Evolutionary conservation across 2,113 vertebrate species (phyloP).

Genomic region (Phrynosoma blainvillii): DNA sequence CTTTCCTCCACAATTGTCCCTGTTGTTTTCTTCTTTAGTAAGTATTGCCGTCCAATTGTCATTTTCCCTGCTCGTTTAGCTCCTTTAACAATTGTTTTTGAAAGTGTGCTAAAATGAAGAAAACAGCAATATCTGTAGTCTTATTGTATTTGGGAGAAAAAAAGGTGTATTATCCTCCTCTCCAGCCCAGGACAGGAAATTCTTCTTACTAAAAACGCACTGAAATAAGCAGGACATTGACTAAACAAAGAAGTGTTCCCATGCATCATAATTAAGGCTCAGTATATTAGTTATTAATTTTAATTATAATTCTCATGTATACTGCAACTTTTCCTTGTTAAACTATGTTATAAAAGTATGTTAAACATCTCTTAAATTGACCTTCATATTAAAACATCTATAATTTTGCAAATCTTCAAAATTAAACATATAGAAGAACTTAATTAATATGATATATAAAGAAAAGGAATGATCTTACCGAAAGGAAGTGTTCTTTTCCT

Average conservation of each 20-base stretch:
- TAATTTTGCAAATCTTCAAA: slow-evolving; percentile 14
- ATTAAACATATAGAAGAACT: neutral
- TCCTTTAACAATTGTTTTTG: slow-evolving; percentile 96
- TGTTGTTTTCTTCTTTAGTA: slow-evolving; percentile 87
- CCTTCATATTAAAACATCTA: neutral
- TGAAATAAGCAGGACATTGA: neutral
- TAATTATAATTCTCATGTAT: neutral
- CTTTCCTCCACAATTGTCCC: slow-evolving; percentile 84
- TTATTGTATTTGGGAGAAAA: slow-evolving; percentile 26
- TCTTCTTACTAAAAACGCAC: neutral
- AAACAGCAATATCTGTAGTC: slow-evolving; percentile 26
- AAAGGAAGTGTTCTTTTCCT: slow-evolving; percentile 97
- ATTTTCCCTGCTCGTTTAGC: slow-evolving; percentile 97
- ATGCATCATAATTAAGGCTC: neutral
- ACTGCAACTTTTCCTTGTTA: slow-evolving; percentile 3
- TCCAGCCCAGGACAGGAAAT: neutral
- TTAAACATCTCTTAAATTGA: neutral
- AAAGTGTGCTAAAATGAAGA: slow-evolving; percentile 85
- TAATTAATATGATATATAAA: neutral
- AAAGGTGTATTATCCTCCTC: slow-evolving; percentile 2
- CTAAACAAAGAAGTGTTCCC: neutral
- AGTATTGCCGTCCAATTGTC: slow-evolving; percentile 93
- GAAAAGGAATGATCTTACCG: slow-evolving; percentile 77
- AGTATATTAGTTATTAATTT: neutral
- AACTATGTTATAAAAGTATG: neutral